Evolutionary conservation across 2,113 vertebrate genomes (phyloP).

Genomic region (Lepisosteus oculatus): DNA sequence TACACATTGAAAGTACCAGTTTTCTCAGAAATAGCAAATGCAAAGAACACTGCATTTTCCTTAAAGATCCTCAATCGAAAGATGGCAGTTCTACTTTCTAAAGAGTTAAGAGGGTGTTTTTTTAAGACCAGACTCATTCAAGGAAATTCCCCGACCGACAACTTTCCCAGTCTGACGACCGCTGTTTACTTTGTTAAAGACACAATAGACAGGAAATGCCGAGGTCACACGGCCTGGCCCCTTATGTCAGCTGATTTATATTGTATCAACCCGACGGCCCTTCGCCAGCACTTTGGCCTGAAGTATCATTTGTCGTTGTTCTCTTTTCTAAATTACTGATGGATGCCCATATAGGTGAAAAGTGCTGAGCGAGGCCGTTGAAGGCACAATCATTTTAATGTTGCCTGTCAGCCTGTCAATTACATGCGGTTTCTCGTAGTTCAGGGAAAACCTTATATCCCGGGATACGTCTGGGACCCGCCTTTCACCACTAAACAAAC

Average conservation of each 20-base stretch:
- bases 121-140: not conserved
- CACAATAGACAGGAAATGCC: conserved; percentile 65
- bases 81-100: conserved; percentile 46
- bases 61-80: conserved; percentile 21
- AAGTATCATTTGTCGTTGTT: not conserved
- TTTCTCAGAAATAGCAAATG: too few relatives aligned
- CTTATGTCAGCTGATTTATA: conserved; percentile 57
- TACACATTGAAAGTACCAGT: too few relatives aligned
- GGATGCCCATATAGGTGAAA: conserved; percentile 35
- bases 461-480: too few relatives aligned
- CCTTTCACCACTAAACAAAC: too few relatives aligned
- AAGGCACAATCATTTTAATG: not conserved
- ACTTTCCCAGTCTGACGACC: conserved; percentile 39
- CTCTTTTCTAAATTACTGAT: not conserved
- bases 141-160: not conserved
- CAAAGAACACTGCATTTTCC: too few relatives aligned
- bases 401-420: too few relatives aligned
- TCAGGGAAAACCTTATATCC: too few relatives aligned
- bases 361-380: conserved; percentile 30
- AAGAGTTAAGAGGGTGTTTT: conserved; percentile 24
- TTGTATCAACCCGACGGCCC: conserved; percentile 9
- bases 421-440: too few relatives aligned
- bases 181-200: conserved; percentile 44
- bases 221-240: conserved; percentile 45
- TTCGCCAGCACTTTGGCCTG: not conserved